phyloP scores from a whole-genome alignment of 2,113 vertebrate genomes.

The Epinephelus moara region DNA sequence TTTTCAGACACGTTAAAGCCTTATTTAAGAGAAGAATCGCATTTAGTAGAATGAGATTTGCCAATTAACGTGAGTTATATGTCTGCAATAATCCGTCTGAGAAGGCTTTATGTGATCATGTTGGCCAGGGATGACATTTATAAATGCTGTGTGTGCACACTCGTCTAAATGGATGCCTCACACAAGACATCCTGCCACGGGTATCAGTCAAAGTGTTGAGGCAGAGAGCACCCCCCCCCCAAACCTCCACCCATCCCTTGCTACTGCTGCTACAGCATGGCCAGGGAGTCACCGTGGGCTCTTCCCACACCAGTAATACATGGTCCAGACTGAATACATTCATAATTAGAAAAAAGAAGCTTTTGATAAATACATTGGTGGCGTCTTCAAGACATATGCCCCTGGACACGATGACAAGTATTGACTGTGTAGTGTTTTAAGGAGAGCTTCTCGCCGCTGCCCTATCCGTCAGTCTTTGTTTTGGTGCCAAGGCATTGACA shows the following conservation, averaged over 20 bases:
- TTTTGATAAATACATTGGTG: constrained; percentile 58
- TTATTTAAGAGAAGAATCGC: constrained; percentile 70
- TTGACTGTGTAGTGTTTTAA: constrained; percentile 68
- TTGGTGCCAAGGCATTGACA: constrained; percentile 69
- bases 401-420: constrained; percentile 58
- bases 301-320: neutral
- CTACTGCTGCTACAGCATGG: constrained; percentile 25
- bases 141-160: constrained; percentile 84
- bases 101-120: constrained; percentile 81
- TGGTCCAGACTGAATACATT: constrained; percentile 44
- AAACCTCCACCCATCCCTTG: neutral
- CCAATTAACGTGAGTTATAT: constrained; percentile 81
- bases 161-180: constrained; percentile 79
- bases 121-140: constrained; percentile 82
- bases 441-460: constrained; percentile 50
- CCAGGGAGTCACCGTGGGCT: neutral
- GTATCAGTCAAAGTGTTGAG: constrained; percentile 76
- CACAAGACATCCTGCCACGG: constrained; percentile 71
- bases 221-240: constrained; percentile 14
- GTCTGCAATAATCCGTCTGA: constrained; percentile 74
- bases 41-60: constrained; percentile 78
- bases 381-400: constrained; percentile 36
- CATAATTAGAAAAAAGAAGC: constrained; percentile 40
- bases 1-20: constrained; percentile 68
- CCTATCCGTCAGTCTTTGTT: constrained; percentile 59